Evolutionary conservation across 2,797 vertebrate genomes (phyloP).

Genomic region (Syngnathus rostellatus): DNA sequence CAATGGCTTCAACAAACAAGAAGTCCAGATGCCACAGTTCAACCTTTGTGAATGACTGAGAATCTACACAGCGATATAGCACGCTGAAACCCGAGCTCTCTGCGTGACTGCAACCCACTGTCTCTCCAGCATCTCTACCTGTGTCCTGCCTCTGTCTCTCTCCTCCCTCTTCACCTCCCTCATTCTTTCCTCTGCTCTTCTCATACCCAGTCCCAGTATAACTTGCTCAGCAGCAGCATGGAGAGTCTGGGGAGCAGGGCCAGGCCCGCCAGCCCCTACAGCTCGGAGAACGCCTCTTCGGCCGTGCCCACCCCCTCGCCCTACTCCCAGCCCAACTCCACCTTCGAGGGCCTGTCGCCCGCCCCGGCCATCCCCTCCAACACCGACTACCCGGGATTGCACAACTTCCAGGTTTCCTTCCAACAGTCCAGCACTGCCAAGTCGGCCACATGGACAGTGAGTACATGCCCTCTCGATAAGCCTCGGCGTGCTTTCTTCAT

Average conservation of each 20-base stretch:
- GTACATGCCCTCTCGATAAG: conserved; percentile 54
- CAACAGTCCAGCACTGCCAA: conserved; percentile 99
- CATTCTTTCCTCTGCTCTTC: conserved; percentile 34
- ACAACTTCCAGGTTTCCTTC: conserved; percentile 96
- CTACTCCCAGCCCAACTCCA: conserved; percentile 97
- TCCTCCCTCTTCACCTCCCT: conserved; percentile 45
- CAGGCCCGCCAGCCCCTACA: conserved; percentile 90
- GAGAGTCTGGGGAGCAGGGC: conserved; percentile 89
- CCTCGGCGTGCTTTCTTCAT: neutral
- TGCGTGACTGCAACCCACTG: conserved; percentile 43
- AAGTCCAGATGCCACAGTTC: neutral
- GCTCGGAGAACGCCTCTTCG: conserved; percentile 84
- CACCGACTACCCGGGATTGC: conserved; percentile 92
- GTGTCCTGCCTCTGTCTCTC: conserved; percentile 69
- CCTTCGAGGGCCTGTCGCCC: conserved; percentile 94
- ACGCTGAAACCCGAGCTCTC: conserved; percentile 73
- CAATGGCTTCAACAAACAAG: neutral
- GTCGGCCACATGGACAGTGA: conserved; percentile 98
- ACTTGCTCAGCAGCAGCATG: conserved; percentile 97
- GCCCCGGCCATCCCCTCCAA: conserved; percentile 96
- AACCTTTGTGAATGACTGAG: neutral
- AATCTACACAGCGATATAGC: neutral
- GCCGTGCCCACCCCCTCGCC: conserved; percentile 91
- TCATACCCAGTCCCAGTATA: conserved; percentile 91
- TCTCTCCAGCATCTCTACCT: conserved; percentile 64